Percentiles rank a stretch among this genome's conserved stretches.
Evolutionary conservation across 2,113 vertebrate genomes (phyloP).

Genomic region (Oceanites oceanicus): DNA sequence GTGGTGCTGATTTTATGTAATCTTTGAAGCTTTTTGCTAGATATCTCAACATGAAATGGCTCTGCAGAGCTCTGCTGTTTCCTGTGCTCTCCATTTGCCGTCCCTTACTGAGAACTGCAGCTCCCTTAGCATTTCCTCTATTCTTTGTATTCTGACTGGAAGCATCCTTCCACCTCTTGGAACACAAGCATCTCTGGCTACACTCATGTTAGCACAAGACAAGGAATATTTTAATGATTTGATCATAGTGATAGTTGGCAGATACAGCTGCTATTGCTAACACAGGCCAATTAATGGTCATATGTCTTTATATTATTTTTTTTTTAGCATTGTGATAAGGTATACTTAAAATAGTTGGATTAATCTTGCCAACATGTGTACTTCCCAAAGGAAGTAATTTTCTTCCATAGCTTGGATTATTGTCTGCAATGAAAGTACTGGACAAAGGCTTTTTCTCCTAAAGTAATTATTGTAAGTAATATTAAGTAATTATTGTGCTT

Average conservation of each 20-base stretch:
- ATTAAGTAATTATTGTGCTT: no score
- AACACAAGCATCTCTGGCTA: background rate
- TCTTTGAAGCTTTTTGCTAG: background rate
- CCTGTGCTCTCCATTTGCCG: background rate
- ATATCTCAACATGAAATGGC: background rate
- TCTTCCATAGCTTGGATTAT: background rate
- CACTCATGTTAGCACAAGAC: accelerated
- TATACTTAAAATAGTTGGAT: background rate
- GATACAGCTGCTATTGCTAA: background rate
- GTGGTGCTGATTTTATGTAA: background rate
- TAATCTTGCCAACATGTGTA: background rate
- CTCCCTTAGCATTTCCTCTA: background rate
- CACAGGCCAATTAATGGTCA: background rate
- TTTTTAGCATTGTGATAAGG: background rate
- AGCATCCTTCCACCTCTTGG: background rate
- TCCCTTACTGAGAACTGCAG: background rate
- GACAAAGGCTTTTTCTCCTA: background rate
- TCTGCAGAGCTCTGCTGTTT: background rate
- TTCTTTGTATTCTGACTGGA: background rate
- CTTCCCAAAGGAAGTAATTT: background rate
- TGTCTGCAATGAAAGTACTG: background rate
- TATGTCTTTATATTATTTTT: background rate
- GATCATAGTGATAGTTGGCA: background rate
- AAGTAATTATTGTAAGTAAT: background rate
- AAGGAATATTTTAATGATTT: background rate